These are phyloP conservation scores for Batillaria attramentaria DNA, from an alignment of 1,140 invertebrate species.

Conservation along the genomic window DNA sequence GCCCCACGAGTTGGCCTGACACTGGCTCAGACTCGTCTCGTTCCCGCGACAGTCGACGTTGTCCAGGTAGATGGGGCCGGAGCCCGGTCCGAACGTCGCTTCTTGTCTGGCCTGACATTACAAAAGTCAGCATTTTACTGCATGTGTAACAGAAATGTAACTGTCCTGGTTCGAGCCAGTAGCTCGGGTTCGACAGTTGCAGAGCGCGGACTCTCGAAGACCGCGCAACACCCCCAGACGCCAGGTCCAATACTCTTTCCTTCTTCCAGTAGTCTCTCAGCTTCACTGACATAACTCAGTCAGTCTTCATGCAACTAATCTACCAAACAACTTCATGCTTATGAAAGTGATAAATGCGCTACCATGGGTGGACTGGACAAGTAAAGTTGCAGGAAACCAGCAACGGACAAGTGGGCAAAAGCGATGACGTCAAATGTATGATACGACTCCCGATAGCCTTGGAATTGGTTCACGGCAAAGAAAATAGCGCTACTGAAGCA, in stretches of 20 bases:
- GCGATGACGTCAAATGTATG: too few species aligned
- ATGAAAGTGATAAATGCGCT: too few species aligned
- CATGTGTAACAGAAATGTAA: background rate
- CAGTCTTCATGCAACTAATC: too few species aligned
- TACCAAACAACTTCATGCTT: too few species aligned
- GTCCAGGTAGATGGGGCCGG: slow-evolving; percentile 83
- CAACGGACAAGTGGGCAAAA: too few species aligned
- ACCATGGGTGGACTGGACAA: too few species aligned
- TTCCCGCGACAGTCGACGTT: slow-evolving; percentile 87
- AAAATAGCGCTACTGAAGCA: too few species aligned
- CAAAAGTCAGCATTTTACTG: background rate
- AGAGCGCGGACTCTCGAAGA: background rate
- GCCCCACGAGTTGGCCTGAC: slow-evolving; percentile 86
- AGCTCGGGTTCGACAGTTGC: background rate
- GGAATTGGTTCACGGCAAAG: too few species aligned
- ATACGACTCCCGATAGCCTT: too few species aligned
- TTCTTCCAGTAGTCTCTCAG: background rate
- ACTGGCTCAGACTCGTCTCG: slow-evolving; percentile 82
- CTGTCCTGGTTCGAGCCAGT: background rate
- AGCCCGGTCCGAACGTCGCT: slow-evolving; percentile 30
- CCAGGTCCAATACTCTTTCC: background rate
- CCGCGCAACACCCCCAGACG: background rate
- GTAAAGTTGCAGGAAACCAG: too few species aligned
- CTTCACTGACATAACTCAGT: too few species aligned
- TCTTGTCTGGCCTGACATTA: background rate